Evolutionary conservation across 1,140 invertebrate species (phyloP).

Genomic region (Tribolium madens): DNA sequence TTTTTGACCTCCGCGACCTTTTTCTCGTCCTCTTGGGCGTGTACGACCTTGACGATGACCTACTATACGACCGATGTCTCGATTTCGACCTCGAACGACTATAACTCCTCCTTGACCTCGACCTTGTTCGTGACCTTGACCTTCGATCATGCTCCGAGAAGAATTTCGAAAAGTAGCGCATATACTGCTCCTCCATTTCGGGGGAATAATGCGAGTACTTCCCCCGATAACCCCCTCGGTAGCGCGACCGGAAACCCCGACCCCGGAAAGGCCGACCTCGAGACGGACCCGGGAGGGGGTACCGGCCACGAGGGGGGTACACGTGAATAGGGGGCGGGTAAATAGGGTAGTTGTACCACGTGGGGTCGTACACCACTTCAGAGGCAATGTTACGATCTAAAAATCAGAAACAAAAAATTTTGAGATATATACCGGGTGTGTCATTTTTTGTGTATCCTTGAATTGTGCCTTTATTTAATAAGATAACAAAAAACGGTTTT

Average conservation of each 20-base stretch:
- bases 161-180: conserved; percentile 69
- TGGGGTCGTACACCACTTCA: conserved; percentile 22
- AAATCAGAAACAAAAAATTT: too few relatives aligned
- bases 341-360: conserved; percentile 21
- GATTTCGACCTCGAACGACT: conserved; percentile 6
- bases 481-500: too few relatives aligned
- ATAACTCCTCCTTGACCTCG: conserved; percentile 56
- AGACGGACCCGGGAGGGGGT: conserved; percentile 37
- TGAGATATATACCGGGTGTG: neutral
- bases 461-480: neutral
- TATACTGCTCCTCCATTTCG: conserved; percentile 61
- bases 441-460: neutral
- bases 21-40: conserved; percentile 52
- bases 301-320: conserved; percentile 13
- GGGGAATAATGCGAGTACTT: conserved; percentile 53
- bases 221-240: conserved; percentile 32
- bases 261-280: conserved; percentile 14
- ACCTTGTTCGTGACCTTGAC: conserved; percentile 57
- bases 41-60: neutral
- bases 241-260: neutral
- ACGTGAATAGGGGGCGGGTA: neutral
- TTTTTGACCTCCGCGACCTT: conserved; percentile 48
- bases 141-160: conserved; percentile 63
- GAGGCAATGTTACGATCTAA: neutral
- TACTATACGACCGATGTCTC: neutral